These are phyloP conservation scores for Piscicola geometra DNA, from an alignment of 2,888 invertebrate species.

Conservation along the genomic window DNA sequence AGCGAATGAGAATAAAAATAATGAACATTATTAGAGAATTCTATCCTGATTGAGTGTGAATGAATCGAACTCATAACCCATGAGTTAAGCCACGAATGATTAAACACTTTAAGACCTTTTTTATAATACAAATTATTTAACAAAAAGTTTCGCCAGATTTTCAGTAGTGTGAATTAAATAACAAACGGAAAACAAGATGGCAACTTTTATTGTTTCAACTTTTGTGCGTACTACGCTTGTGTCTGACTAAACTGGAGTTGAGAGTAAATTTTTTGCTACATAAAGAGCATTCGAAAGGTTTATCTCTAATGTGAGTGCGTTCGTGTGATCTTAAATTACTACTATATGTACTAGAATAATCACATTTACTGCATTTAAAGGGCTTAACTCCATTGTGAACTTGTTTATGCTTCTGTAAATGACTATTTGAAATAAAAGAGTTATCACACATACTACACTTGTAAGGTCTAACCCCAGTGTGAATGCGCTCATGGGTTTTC, in stretches of 20 bases:
- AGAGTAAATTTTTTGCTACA: not conserved
- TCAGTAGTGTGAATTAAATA: no score
- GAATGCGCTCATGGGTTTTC: conserved; percentile 21
- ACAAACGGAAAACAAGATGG: not conserved
- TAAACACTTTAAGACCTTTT: not conserved
- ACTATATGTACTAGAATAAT: conserved; percentile 4
- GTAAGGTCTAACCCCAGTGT: conserved; percentile 33
- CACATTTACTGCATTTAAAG: conserved; percentile 33
- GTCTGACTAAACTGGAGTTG: not conserved
- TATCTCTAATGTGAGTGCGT: conserved; percentile 31
- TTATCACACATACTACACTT: conserved; percentile 30
- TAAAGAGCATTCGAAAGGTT: conserved; percentile 26
- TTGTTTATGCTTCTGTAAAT: conserved; percentile 28
- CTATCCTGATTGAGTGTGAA: no score
- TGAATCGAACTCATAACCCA: no score
- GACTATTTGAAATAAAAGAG: conserved; percentile 18
- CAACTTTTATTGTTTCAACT: not conserved
- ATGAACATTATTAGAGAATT: no score
- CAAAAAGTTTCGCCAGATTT: not conserved
- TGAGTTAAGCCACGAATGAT: no score
- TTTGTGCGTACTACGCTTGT: conserved; percentile 13
- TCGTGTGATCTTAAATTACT: conserved; percentile 29
- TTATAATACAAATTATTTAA: not conserved
- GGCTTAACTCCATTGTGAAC: conserved; percentile 35
- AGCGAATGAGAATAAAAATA: no score